Evolutionary conservation across 2,888 invertebrate species (phyloP).

Genomic region (Spodoptera littoralis): DNA sequence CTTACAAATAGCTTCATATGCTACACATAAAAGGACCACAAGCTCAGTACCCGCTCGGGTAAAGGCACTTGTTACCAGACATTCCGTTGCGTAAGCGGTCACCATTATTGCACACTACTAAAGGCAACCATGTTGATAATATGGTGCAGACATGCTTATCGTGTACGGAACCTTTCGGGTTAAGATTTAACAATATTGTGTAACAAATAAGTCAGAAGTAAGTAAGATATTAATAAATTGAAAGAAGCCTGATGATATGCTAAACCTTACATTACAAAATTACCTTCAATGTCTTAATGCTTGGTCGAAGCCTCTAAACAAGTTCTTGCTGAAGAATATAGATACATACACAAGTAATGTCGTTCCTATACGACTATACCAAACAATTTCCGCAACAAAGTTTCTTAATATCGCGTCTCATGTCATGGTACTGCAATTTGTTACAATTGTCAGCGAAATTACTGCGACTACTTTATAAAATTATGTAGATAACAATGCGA

Average conservation of each 20-base stretch:
- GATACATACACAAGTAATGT: too few relatives aligned
- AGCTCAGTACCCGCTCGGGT: constrained; percentile 56
- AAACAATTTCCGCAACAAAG: background rate
- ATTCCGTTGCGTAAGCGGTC: constrained; percentile 53
- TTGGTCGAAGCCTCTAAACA: too few relatives aligned
- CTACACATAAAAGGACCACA: constrained; percentile 59
- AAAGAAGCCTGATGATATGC: too few relatives aligned
- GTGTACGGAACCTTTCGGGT: background rate
- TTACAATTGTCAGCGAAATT: constrained; percentile 10
- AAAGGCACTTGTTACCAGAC: constrained; percentile 55
- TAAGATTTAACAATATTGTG: background rate
- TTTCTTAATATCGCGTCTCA: background rate
- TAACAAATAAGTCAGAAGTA: background rate
- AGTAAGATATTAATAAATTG: too few relatives aligned
- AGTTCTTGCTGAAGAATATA: too few relatives aligned
- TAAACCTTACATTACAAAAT: too few relatives aligned
- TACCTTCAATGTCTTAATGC: too few relatives aligned
- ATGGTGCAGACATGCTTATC: background rate
- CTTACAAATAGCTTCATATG: constrained; percentile 45
- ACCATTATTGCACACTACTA: constrained; percentile 30
- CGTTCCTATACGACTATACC: background rate
- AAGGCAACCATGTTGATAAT: constrained; percentile 5
- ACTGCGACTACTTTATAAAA: constrained; percentile 7
- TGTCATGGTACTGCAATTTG: constrained; percentile 2
- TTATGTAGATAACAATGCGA: constrained; percentile 22